These are phyloP conservation scores for Timandra comae DNA, from an alignment of 2,888 invertebrate species.

Conservation along the genomic window DNA sequence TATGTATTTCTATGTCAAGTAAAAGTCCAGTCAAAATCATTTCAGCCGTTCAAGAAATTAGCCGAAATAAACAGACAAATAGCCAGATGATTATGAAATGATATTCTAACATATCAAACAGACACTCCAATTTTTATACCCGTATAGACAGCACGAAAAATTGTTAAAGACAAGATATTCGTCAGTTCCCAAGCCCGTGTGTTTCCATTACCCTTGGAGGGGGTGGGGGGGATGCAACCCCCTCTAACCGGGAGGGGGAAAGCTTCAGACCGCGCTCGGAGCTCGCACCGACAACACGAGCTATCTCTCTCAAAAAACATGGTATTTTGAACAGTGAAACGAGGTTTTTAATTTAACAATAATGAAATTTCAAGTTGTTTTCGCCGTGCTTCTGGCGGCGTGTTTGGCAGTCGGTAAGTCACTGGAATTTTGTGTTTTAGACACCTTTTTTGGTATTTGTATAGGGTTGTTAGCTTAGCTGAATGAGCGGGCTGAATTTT, in stretches of 20 bases:
- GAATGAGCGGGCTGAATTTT: too few relatives aligned
- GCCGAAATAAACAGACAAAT: too few relatives aligned
- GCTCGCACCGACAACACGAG: constrained; percentile 38
- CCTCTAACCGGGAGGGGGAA: constrained; percentile 13
- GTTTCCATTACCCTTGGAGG: background rate
- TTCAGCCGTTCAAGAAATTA: too few relatives aligned
- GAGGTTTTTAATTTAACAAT: too few relatives aligned
- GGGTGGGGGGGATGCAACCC: background rate
- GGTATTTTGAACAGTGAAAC: constrained; percentile 32
- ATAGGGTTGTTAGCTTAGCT: too few relatives aligned
- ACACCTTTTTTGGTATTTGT: background rate
- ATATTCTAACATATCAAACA: too few relatives aligned
- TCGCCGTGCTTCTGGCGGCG: constrained; percentile 44
- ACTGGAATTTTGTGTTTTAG: constrained; percentile 1
- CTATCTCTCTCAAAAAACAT: constrained; percentile 20
- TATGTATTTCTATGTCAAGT: too few relatives aligned
- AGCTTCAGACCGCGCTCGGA: constrained; percentile 35
- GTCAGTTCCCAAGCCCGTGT: background rate
- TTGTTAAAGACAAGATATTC: too few relatives aligned
- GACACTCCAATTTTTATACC: too few relatives aligned
- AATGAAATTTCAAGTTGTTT: constrained; percentile 45
- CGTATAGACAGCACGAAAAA: too few relatives aligned
- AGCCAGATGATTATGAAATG: too few relatives aligned
- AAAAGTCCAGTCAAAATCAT: too few relatives aligned
- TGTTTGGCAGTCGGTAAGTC: constrained; percentile 54